These are phyloP conservation scores for Melanogrammus aeglefinus DNA, from an alignment of 2,797 vertebrate species.

Conservation along the genomic window DNA sequence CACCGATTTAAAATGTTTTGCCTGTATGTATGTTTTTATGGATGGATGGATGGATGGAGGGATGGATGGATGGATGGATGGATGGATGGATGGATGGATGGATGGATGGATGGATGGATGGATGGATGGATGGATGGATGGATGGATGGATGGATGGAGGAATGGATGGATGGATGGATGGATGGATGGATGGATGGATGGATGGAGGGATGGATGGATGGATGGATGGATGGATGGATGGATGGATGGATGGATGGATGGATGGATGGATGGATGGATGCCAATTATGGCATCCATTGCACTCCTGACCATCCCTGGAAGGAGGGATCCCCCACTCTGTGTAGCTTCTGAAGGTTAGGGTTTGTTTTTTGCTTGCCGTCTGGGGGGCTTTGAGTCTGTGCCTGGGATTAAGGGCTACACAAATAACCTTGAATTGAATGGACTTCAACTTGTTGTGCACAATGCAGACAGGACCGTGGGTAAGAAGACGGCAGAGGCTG, in stretches of 20 bases:
- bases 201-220: slow-evolving; percentile 11
- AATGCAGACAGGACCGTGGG: background rate
- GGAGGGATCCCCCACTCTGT: too few species aligned
- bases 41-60: slow-evolving; percentile 7
- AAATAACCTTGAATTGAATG: too few species aligned
- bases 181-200: background rate
- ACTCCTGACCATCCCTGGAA: too few species aligned
- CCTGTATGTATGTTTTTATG: slow-evolving; percentile 26
- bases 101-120: slow-evolving; percentile 9
- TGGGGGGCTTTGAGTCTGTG: too few species aligned
- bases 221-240: slow-evolving; percentile 5
- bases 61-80: background rate
- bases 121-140: background rate
- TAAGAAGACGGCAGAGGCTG: slow-evolving; percentile 40
- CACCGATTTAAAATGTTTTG: background rate
- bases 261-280: background rate
- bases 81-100: background rate
- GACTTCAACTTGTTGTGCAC: background rate
- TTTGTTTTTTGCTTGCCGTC: too few species aligned
- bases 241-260: slow-evolving; percentile 11
- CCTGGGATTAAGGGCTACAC: too few species aligned
- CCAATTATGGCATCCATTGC: too few species aligned
- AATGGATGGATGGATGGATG: slow-evolving; percentile 10
- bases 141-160: too few species aligned
- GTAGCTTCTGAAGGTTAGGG: too few species aligned